Conservation (phyloP, 2,113 vertebrate genomes). For the Bos javanicus region DNA sequence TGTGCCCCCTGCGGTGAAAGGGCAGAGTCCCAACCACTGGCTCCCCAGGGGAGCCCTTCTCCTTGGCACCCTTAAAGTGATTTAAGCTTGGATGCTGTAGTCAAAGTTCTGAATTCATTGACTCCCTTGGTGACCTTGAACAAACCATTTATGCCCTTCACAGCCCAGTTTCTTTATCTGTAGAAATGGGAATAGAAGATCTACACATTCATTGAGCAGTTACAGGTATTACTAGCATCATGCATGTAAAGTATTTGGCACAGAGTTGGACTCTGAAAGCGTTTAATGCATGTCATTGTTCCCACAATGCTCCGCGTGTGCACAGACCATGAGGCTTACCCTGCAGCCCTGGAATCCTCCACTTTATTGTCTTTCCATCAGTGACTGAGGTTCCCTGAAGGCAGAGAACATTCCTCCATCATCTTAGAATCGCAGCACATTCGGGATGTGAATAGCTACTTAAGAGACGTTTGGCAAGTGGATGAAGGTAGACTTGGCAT, state of each 20-base stretch:
- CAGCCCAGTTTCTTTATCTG: not conserved
- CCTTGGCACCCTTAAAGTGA: not conserved
- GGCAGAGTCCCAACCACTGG: not conserved
- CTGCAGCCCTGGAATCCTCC: not conserved
- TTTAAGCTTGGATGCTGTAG: not conserved
- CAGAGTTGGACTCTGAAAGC: too few species aligned
- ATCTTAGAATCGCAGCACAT: not conserved
- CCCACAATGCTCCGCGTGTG: rapidly evolving
- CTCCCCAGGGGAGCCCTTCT: not conserved
- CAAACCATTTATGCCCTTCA: not conserved
- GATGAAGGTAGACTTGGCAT: not conserved
- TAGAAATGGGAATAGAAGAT: not conserved
- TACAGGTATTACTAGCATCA: too few species aligned
- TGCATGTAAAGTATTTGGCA: too few species aligned
- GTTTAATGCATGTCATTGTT: not conserved
- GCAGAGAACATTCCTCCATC: not conserved
- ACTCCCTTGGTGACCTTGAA: not conserved
- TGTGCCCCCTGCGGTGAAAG: not conserved
- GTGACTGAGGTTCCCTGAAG: not conserved
- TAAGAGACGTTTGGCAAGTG: slow-evolving; percentile 14
- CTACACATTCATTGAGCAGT: not conserved
- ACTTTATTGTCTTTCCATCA: slow-evolving; percentile 2
- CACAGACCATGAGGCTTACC: not conserved
- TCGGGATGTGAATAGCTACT: slow-evolving; percentile 46
- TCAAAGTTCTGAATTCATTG: not conserved